Base-by-base conservation (phyloP, 1,140 invertebrate species). In the Lucilia cuprina region DNA sequence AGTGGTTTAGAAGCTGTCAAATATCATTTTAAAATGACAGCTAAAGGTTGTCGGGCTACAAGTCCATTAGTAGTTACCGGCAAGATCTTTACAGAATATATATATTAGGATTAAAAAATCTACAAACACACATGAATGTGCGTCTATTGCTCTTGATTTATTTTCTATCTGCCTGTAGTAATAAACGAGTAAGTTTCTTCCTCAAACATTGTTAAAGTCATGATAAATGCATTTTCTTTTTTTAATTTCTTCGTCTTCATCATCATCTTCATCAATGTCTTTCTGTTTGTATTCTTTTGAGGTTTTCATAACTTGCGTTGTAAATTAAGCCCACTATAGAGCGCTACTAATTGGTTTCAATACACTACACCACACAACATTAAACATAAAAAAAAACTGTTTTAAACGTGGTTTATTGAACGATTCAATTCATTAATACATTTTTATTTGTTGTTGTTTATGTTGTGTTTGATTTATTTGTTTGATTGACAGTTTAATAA, bases 321-420 rank as follows among this genome's bases (percentile, higher is more conserved):
- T n/a, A 19, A 80, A 49, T 49, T 25, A 80, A 30, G 41, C 41
- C n/a, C 47, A 80, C 21, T 49, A 80, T 25, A 49, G 77, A 80
- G 77, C 77, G 77, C 77, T 80, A 80, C 77, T 80, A 80, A 80
- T 80, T 80, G 77, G 77, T 80, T 80, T 80, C 77, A 80, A 80
- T 80, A 80, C 77, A 49, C 41, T 41, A 80, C 77, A 80, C n/a
- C n/a, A 21, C 10, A 70, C n/a, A 70, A 21, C 65, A 19, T 21
- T 17, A 60, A 60, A 60, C 14, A 2, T 60, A 5, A n/a, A 60
- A n/a, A 60, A n/a, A n/a, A 60, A 60, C 55, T n/a, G 14, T 60
- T 70, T 70, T 70, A 70, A 65, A 25, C 65, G n/a, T 70, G 65
- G 65, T 21, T 70, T 70, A 47, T 49, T 80, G 77, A 80, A 80